These are phyloP conservation scores for Polypterus bichir DNA, from an alignment of 2,113 vertebrate species.

Conservation along the genomic window DNA sequence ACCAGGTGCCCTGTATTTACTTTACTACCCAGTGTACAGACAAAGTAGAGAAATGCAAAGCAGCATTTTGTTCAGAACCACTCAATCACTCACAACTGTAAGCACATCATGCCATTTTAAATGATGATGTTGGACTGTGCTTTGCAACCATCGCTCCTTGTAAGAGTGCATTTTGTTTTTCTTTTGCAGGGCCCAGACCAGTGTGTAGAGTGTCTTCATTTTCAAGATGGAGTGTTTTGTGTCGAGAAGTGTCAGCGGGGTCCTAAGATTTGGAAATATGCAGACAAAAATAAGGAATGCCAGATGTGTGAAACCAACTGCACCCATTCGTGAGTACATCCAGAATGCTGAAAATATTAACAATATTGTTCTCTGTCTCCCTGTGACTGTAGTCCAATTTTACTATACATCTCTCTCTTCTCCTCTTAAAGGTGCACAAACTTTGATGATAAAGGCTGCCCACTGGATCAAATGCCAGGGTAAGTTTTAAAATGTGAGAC, in stretches of 20 bases:
- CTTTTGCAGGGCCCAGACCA: constrained; percentile 58
- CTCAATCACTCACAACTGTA: no score
- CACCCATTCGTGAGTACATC: constrained; percentile 68
- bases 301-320: constrained; percentile 81
- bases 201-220: constrained; percentile 66
- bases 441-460: constrained; percentile 75
- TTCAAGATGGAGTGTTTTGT: constrained; percentile 64
- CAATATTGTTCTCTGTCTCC: no score
- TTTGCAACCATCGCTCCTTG: background rate
- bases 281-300: constrained; percentile 63
- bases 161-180: background rate
- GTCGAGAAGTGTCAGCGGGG: constrained; percentile 82
- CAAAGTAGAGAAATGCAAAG: no score
- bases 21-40: no score
- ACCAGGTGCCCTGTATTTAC: no score
- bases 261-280: constrained; percentile 84
- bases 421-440: constrained; percentile 59
- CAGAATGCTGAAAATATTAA: no score
- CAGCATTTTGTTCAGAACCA: no score
- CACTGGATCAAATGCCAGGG: constrained; percentile 71
- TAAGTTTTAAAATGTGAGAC: constrained; percentile 27
- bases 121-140: no score
- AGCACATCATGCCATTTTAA: no score
- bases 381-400: no score
- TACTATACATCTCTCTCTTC: background rate